phyloP scores from a whole-genome alignment of 2,113 vertebrate species.

The Pangasianodon hypophthalmus region DNA sequence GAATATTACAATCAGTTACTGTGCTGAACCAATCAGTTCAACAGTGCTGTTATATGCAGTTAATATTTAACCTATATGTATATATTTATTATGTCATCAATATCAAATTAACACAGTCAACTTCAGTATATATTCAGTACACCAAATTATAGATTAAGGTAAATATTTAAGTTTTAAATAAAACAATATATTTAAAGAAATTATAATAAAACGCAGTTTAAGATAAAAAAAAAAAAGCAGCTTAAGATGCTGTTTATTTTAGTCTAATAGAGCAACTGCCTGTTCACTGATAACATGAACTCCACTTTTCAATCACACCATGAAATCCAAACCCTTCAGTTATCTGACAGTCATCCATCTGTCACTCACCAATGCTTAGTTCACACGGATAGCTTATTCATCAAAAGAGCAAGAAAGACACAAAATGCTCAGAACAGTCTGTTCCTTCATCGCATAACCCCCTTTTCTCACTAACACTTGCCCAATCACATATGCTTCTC shows the following conservation, averaged over 20 bases:
- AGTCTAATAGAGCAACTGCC: neutral
- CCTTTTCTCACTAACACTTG: conserved; percentile 30
- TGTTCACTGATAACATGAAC: neutral
- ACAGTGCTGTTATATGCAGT: neutral
- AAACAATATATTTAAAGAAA: neutral
- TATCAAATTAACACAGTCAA: neutral
- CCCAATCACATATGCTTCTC: conserved; percentile 33
- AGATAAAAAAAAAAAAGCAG: too few relatives aligned
- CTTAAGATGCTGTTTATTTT: neutral
- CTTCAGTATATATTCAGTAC: neutral
- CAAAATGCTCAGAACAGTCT: neutral
- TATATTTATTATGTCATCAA: neutral
- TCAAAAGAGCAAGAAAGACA: neutral
- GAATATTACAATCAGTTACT: neutral
- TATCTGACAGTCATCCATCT: conserved; percentile 4
- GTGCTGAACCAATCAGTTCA: neutral
- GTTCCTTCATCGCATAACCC: neutral
- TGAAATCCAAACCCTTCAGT: conserved; percentile 8
- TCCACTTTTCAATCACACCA: neutral
- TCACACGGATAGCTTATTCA: neutral
- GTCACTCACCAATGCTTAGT: neutral
- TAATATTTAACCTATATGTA: neutral
- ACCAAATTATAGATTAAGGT: neutral
- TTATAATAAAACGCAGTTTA: too few relatives aligned
- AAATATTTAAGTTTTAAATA: neutral